Percentiles rank a stretch among this genome's conserved stretches.
These are phyloP conservation scores for Atherinomorus stipes DNA, from an alignment of 2,113 vertebrate genomes.

Conservation along the genomic window DNA sequence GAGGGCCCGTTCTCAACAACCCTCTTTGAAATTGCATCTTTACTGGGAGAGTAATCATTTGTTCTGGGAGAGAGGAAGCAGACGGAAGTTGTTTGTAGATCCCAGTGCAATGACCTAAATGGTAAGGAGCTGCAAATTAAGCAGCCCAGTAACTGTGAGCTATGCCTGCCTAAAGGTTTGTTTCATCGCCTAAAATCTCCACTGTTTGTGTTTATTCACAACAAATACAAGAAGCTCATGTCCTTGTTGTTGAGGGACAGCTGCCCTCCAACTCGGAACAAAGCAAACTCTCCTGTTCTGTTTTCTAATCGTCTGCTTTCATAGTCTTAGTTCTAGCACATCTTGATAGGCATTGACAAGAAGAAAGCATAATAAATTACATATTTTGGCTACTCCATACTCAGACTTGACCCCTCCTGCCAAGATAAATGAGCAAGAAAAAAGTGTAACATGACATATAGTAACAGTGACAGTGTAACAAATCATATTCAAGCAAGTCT, in stretches of 20 bases:
- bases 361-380: background rate
- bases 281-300: background rate
- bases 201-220: constrained; percentile 1
- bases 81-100: constrained; percentile 33
- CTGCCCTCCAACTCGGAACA: no score
- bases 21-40: constrained; percentile 25
- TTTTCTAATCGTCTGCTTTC: background rate
- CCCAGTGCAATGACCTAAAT: constrained; percentile 55
- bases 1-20: constrained; percentile 28
- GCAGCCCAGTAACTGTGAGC: constrained; percentile 41
- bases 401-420: background rate
- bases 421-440: background rate
- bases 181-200: constrained; percentile 17
- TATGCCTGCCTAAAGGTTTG: constrained; percentile 20
- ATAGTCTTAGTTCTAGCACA: background rate
- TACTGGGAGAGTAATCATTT: constrained; percentile 56
- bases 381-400: background rate
- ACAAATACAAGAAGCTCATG: background rate
- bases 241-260: constrained; percentile 14
- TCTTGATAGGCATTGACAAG: background rate
- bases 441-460: background rate
- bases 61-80: constrained; percentile 42
- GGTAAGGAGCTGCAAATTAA: constrained; percentile 57
- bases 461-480: no score
- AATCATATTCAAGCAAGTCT: background rate